phyloP scores from a whole-genome alignment of 2,113 vertebrate species.

The Litocranius walleri region DNA sequence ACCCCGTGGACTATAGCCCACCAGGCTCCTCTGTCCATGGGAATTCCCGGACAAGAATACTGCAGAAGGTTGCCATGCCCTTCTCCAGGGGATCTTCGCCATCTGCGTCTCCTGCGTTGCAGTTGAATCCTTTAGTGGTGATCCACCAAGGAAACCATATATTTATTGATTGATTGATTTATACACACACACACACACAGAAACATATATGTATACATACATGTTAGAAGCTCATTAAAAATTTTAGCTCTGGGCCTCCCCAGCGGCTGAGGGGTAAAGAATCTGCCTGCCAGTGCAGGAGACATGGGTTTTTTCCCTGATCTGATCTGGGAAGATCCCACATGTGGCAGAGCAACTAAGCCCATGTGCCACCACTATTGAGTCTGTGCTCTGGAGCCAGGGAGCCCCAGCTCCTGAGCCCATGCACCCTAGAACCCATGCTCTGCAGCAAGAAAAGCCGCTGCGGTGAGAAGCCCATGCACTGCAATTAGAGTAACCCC shows the following conservation, averaged over 20 bases:
- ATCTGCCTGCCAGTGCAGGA: background rate
- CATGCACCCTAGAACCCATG: background rate
- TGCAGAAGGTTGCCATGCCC: background rate
- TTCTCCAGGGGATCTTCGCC: background rate
- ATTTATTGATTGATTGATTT: background rate
- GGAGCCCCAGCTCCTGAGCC: background rate
- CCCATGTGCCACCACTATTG: rapidly evolving
- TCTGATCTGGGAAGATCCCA: background rate
- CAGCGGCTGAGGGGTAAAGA: background rate
- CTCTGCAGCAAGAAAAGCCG: background rate
- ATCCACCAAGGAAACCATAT: background rate
- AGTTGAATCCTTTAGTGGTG: background rate
- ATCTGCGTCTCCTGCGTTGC: background rate
- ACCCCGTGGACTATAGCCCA: background rate
- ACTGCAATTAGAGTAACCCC: background rate
- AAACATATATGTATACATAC: background rate
- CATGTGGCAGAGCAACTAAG: background rate
- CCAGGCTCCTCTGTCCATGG: background rate
- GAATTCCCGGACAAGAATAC: background rate
- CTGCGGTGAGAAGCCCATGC: background rate
- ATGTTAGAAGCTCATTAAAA: background rate
- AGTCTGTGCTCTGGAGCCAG: background rate
- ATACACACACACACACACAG: background rate
- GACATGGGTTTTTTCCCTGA: background rate
- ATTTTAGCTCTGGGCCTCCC: background rate